phyloP scores from a whole-genome alignment of 2,797 vertebrate genomes.

The Oreochromis mossambicus region DNA sequence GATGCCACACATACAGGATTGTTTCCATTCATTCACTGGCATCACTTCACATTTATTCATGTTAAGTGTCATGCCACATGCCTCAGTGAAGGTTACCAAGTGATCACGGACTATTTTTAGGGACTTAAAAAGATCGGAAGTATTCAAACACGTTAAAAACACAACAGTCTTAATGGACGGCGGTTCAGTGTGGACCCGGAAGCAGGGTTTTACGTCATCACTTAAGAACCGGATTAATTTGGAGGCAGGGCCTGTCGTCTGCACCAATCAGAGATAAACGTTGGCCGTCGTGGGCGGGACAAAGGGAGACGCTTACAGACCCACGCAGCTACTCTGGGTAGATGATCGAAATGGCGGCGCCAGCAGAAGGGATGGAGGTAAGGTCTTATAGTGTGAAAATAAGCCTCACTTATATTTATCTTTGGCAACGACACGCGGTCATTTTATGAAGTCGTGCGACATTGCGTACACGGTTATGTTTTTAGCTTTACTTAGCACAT shows the following conservation, averaged over 20 bases:
- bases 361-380: constrained; percentile 82
- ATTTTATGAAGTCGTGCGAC: rapidly evolving
- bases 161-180: neutral
- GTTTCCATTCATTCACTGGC: neutral
- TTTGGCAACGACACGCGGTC: rapidly evolving
- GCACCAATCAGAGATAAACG: constrained; percentile 21
- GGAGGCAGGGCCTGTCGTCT: neutral
- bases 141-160: neutral
- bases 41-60: too few species aligned
- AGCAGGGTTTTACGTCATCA: neutral
- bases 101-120: neutral
- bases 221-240: neutral
- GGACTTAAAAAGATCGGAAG: neutral
- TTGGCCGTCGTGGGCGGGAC: constrained; percentile 17
- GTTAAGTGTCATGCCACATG: neutral
- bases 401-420: neutral
- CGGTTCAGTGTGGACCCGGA: neutral
- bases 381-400: neutral
- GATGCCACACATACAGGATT: neutral
- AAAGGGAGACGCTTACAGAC: neutral
- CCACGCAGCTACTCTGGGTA: constrained; percentile 8
- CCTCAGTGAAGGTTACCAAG: neutral
- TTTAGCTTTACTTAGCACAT: neutral
- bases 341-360: constrained; percentile 83
- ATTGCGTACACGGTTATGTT: neutral